Conservation (phyloP, 2,113 vertebrate species). For the Muscicapa adusta region DNA sequence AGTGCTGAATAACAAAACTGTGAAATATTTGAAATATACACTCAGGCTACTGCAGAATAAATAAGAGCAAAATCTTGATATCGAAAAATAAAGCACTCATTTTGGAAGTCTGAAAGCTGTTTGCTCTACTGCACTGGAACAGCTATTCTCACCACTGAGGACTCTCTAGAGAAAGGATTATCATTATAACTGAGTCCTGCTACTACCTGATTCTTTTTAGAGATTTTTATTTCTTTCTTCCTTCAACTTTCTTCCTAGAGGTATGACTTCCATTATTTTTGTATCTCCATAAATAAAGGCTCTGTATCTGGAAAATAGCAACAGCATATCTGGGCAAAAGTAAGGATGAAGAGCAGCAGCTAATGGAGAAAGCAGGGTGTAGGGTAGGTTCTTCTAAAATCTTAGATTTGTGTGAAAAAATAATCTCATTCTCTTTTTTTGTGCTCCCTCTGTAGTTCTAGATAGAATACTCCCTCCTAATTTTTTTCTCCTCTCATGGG, state of each 20-base stretch:
- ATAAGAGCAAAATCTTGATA: background rate
- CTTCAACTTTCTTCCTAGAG: background rate
- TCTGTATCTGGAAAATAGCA: background rate
- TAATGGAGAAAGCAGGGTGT: background rate
- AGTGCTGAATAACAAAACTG: constrained; percentile 26
- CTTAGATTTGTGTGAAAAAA: background rate
- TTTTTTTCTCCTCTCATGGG: background rate
- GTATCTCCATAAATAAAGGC: background rate
- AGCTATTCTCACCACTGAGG: background rate
- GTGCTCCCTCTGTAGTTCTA: background rate
- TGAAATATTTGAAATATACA: constrained; percentile 7
- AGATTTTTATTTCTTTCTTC: background rate
- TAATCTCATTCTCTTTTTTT: background rate
- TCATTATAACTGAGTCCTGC: background rate
- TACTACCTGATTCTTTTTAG: background rate
- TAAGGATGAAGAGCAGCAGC: background rate
- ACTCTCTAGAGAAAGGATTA: background rate
- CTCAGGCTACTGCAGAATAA: constrained; percentile 36
- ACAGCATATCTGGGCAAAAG: background rate
- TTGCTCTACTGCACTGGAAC: background rate
- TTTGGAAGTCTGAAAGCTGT: background rate
- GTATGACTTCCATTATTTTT: background rate
- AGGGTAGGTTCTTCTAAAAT: background rate
- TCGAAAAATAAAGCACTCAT: background rate
- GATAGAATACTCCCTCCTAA: background rate